Base-by-base conservation (phyloP, 1,140 invertebrate species). In the Drosophila mayri region DNA sequence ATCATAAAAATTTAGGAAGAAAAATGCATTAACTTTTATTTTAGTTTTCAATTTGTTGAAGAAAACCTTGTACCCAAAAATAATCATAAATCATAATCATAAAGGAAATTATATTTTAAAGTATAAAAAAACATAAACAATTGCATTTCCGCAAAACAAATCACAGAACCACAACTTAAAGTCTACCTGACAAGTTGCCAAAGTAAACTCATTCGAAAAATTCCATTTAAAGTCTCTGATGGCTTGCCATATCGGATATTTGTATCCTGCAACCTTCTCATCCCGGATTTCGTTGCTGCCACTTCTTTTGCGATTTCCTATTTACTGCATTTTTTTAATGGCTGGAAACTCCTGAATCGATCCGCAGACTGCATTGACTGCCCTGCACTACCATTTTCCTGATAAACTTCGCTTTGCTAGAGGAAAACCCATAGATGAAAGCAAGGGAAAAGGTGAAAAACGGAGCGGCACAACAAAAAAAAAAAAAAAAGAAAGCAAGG, bases 291-390 rank as follows among this genome's bases (percentile, higher is more conserved):
- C 46, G 41, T 32, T 65, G 28, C 61, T 40, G 20, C 14, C 25
- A 37, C 30, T 54, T 37, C 25, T 66, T 30, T 63, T 63, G 38
- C 43, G 47, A 67, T 30, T 67, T 70, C 47, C 66, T 67, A 65
- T 70, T 70, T 70, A 70, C 62, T 70, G 66, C 66, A 54, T 37
- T 52, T 67, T 61, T 54, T 70, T 70, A 68, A 68, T 68, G 38
- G 62, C 62, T 68, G 18, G 43, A 54, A 67, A 52, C 62, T 64
- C n/a, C 47, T 12, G 30, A 66, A 70, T 70, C 66, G 66, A 70
- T 70, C 38, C 44, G 66, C 66, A 44, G 62, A 67, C 44, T 70
- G 61, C 66, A 70, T 70, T 66, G 62, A 70, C 46, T 66, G 66
- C 61, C 50, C 32, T 52, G 22, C 62, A 37, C 46, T 30, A 20